Evolutionary conservation across 2,888 invertebrate species (phyloP).

Genomic region (Yponomeuta plumbellus): DNA sequence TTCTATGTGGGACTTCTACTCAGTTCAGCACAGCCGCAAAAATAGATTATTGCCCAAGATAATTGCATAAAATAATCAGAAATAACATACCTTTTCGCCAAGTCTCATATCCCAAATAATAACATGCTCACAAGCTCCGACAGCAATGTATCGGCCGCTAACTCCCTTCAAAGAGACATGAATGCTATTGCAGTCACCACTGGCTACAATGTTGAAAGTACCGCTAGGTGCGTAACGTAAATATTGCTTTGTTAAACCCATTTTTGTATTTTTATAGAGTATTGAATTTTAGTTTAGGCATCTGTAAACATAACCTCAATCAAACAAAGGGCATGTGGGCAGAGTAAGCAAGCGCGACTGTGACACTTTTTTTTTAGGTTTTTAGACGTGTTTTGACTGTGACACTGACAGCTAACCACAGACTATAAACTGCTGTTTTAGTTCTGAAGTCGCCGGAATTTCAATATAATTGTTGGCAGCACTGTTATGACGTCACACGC

Average conservation of each 20-base stretch:
- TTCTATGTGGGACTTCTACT: too few species aligned
- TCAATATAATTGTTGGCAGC: too few species aligned
- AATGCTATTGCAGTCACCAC: conserved; percentile 85
- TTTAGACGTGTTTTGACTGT: not conserved
- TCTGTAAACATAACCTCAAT: conserved; percentile 16
- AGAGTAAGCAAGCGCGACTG: not conserved
- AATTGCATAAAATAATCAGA: conserved; percentile 21
- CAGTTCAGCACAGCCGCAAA: too few species aligned
- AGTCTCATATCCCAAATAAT: conserved; percentile 95
- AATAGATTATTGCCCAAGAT: too few species aligned
- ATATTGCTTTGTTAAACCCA: conserved; percentile 97
- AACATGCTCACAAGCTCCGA: conserved; percentile 95
- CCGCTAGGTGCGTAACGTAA: conserved; percentile 89
- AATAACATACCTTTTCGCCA: conserved; percentile 81
- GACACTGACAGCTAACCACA: too few species aligned
- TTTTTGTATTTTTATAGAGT: conserved; percentile 51
- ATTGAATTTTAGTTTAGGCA: too few species aligned
- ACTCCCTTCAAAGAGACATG: conserved; percentile 87
- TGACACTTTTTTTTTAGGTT: conserved; percentile 12
- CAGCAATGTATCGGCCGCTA: conserved; percentile 90
- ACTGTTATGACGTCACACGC: too few species aligned
- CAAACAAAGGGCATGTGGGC: not conserved
- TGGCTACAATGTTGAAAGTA: conserved; percentile 91
- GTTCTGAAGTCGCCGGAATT: too few species aligned
- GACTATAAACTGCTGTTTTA: too few species aligned